Percentiles rank a stretch among this genome's conserved stretches.
These are phyloP conservation scores for Dermatophagoides farinae DNA, from an alignment of 1,140 invertebrate genomes.

Conservation along the genomic window DNA sequence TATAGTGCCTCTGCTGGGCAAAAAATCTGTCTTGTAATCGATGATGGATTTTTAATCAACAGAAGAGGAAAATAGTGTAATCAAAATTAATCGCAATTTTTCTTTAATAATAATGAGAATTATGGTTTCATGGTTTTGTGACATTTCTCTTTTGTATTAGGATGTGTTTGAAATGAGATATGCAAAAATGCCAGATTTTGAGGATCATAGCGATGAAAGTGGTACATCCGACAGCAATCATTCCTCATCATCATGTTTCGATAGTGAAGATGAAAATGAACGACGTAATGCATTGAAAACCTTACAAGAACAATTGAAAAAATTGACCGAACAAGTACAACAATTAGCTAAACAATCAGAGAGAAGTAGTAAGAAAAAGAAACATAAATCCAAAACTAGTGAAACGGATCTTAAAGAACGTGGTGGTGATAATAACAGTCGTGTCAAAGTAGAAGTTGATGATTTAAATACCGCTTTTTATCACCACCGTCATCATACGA, in stretches of 20 bases:
- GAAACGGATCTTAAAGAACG: constrained; percentile 31
- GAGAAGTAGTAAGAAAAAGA: constrained; percentile 49
- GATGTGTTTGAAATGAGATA: constrained; percentile 92
- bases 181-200: constrained; percentile 69
- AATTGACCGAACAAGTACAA: constrained; percentile 19
- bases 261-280: constrained; percentile 18
- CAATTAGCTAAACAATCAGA: constrained; percentile 22
- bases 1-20: background rate
- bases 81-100: no score
- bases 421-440: no score
- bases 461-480: no score
- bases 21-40: background rate
- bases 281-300: constrained; percentile 43
- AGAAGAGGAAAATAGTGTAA: no score
- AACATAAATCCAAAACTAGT: constrained; percentile 41
- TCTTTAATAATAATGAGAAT: no score
- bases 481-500: constrained; percentile 13
- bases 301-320: constrained; percentile 56
- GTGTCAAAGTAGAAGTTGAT: constrained; percentile 22
- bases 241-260: constrained; percentile 1
- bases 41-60: background rate
- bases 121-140: no score
- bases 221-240: background rate
- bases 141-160: constrained; percentile 18
- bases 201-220: constrained; percentile 6